Base-by-base conservation (phyloP, 1,140 invertebrate genomes). In the Coelopa frigida region DNA sequence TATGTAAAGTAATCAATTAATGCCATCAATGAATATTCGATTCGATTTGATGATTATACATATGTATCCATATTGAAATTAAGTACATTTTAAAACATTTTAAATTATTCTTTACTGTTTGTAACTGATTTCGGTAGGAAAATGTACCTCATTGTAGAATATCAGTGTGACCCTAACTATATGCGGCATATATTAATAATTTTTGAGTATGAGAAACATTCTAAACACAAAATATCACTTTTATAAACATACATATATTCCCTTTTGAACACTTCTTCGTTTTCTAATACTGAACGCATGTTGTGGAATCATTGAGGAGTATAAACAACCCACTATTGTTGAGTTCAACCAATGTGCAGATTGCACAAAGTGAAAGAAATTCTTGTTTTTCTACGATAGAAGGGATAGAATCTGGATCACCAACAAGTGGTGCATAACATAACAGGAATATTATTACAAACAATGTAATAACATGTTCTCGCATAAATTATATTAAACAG, bases 1-100 rank as follows among this genome's bases (percentile, higher is more conserved):
- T 44, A 24, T 36, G 23, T 39, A 27, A 37, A 46, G 24, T 35
- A 44, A 35, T n/a, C n/a, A n/a, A n/a, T n/a, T n/a, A n/a, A n/a
- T n/a, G n/a, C n/a, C n/a, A n/a, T n/a, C n/a, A n/a, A n/a, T n/a
- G n/a, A n/a, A n/a, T n/a, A n/a, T n/a, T n/a, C n/a, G n/a, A n/a
- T n/a, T n/a, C n/a, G n/a, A n/a, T n/a, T n/a, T n/a, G n/a, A n/a
- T n/a, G n/a, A n/a, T n/a, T n/a, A n/a, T n/a, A n/a, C n/a, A n/a
- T n/a, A n/a, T n/a, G n/a, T n/a, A n/a, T n/a, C n/a, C n/a, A n/a
- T n/a, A n/a, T 36, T 24, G 35, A n/a, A 22, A 24, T 37, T 24
- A 18, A 37, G 17, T n/a, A 8, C 18, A 37, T 4, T 14, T n/a
- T 39, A 18, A 43, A 29, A 29, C n/a, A 10, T 18, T 14, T 8